phyloP scores from a whole-genome alignment of 2,113 vertebrate species.

The Oncorhynchus gorbuscha region DNA sequence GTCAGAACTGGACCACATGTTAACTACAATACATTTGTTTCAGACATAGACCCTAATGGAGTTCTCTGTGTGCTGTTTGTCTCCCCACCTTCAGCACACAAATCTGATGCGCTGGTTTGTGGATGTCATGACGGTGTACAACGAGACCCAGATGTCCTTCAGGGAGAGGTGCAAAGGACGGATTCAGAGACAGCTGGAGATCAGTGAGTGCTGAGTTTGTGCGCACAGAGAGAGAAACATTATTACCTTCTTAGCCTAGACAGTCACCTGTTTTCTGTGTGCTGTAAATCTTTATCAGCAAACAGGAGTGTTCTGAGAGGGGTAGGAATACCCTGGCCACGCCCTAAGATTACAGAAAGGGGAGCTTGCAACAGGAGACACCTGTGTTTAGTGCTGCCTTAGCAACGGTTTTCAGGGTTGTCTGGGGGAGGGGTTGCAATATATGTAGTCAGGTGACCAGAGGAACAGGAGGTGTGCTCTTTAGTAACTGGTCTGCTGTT shows the following conservation, averaged over 20 bases:
- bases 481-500: background rate
- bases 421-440: background rate
- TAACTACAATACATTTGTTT: background rate
- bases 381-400: conserved; percentile 15
- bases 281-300: background rate
- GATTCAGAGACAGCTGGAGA: conserved; percentile 90
- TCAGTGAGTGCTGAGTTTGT: conserved; percentile 80
- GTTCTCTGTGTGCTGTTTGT: background rate
- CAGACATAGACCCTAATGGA: background rate
- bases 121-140: conserved; percentile 85
- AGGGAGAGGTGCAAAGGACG: conserved; percentile 87
- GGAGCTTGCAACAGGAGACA: conserved; percentile 21
- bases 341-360: conserved; percentile 1
- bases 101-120: conserved; percentile 86
- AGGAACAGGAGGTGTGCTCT: background rate
- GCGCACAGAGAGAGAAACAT: background rate
- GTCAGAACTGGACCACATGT: conserved; percentile 54
- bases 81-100: conserved; percentile 72
- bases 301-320: background rate
- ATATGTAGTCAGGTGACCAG: background rate
- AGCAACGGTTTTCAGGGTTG: background rate
- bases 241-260: background rate
- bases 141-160: conserved; percentile 82
- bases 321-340: background rate
- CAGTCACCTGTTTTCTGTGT: background rate